Evolutionary conservation across 2,888 invertebrate species (phyloP), one percentile per base, ranked within the genome.

Genomic region (Gryllus longicercus): DNA sequence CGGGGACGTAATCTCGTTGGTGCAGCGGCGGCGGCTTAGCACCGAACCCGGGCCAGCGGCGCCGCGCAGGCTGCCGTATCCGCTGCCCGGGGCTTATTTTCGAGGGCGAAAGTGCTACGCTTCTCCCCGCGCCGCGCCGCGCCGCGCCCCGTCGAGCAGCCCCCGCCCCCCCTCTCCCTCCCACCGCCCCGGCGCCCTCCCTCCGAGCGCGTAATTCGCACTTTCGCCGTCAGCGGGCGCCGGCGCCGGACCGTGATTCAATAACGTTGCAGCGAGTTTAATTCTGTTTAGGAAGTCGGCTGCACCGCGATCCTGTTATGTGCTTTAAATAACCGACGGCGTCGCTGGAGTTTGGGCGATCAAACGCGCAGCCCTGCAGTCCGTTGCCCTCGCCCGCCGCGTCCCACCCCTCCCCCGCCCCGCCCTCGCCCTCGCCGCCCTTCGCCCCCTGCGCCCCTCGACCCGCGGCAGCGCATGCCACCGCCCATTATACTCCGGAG

Each of bases 221-320:
- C 63, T 63, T 63, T 63, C 63, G n/a, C 63, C 63, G 16, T 63
- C 63, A 14, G n/a, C n/a, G 63, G 63, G n/a, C 16, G 63, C 63
- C 63, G 63, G 63, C 63, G 38, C 38, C 38, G 38, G 38, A 38
- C 38, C 63, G 14, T 63, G 63, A 63, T 63, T 63, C 63, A 63
- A 63, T 63, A 63, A 63, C 63, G 63, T 63, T 63, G 63, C 63
- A 18, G 63, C 63, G n/a, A 63, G 63, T 63, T 63, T 63, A 63
- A 63, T n/a, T 63, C 63, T 63, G n/a, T 63, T 63, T 63, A 63
- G 63, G 63, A 63, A 63, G 63, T 63, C 63, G 63, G 16, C 63
- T 63, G 63, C 63, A 63, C 63, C 63, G 63, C 63, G 16, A 63
- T 63, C 63, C 63, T 63, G 63, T 63, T 63, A 63, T 63, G 63